Base-by-base conservation (phyloP, 2,113 vertebrate genomes). In the Corydoras maculifer region DNA sequence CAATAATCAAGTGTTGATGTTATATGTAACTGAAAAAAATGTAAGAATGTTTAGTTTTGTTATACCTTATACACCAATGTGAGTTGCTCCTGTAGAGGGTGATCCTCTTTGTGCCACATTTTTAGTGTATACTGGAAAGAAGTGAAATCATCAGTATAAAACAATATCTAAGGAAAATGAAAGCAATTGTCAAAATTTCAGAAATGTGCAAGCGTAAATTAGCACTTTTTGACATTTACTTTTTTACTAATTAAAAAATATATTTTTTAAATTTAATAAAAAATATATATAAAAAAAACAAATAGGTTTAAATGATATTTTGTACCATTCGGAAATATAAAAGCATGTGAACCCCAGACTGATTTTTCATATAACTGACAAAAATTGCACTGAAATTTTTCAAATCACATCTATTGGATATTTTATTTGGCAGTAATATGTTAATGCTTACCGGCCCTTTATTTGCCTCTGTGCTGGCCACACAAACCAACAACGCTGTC, bases 391-490 rank as follows among this genome's bases (percentile, higher is more conserved):
- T 43, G 35, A 5, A 43, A 43, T 43, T 43, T 43, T 8, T 43
- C 7, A 8, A 43, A 43, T 43, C 35, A 43, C 35, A 43, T 43
- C 35, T 43, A 5, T 43, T 43, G 18, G 18, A 25, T 43, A 43
- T 43, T 43, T 5, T 43, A 43, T 43, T 43, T 43, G 3, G 18
- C 29, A 11, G 8, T 2, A 12, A 18, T 3, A 18, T 70, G 51
- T 59, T 79, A 68, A 12, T 29, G 67, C 78, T 78, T 73, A 80
- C 84, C 49, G 78, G 77, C 49, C 69, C 59, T 43, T 15, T 60
- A 68, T 54, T 81, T 61, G 60, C 66, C 2, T 49, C 30, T 51
- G 69, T 74, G 72, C 72, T 55, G 18, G 65, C 48, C n/a, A 63
- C 64, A 74, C 75, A 79, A n/a, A 82, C 70, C 31, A 79, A 77